Evolutionary conservation across 1,140 invertebrate genomes (phyloP), one percentile per base, ranked within the genome.

Genomic region (Pristionchus pacificus): DNA sequence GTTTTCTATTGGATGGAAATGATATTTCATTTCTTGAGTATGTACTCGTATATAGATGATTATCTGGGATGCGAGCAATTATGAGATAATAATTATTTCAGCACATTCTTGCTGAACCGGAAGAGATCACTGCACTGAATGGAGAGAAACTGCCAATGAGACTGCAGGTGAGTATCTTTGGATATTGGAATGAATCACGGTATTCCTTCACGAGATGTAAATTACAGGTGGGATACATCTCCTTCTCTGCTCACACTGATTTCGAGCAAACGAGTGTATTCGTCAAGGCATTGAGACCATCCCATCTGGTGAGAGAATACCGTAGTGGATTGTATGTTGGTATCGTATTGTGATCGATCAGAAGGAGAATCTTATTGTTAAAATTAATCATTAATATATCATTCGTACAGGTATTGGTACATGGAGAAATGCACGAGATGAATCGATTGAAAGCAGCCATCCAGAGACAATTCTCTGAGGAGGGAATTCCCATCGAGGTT

Each of bases 341-440:
- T 19, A 57, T n/a, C n/a, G 19, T 19, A 57, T 19, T 19, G 55
- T n/a, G n/a, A 57, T n/a, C n/a, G 55, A 19, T n/a, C 55, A 19
- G n/a, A 57, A 19, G 19, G 19, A 19, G 55, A 57, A 19, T 57
- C 19, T 19, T n/a, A 19, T 19, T 57, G n/a, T n/a, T 19, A 57
- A 19, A 57, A 19, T 19, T n/a, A n/a, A n/a, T n/a, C n/a, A n/a
- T n/a, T n/a, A n/a, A n/a, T n/a, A n/a, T n/a, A n/a, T n/a, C 13
- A 19, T 19, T 65, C 10, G 76, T 75, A 14, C 72, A 91, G 89
- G 89, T 97, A 15, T 86, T 99, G 27, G 96, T 99, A 0, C 96
- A 99, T 85, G 96, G 96, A 0, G 97, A 99, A 85, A 92, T 94
- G 83, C 98, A 97, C 85, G 96, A 98, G 87, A 99, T 99, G 97